These are phyloP conservation scores for Poecilus cupreus DNA, from an alignment of 2,888 invertebrate genomes.

Conservation along the genomic window DNA sequence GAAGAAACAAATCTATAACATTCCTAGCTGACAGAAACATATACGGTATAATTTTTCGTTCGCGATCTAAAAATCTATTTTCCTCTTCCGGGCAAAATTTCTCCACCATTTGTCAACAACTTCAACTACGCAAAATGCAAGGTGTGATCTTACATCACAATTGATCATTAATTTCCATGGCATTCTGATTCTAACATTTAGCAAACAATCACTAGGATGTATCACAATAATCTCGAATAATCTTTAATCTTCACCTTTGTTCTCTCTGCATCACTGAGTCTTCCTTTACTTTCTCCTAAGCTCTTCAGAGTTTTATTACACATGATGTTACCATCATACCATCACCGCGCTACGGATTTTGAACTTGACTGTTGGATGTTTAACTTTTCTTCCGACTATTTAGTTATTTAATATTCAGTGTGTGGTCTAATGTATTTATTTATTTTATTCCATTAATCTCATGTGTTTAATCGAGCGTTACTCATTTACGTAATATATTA, in stretches of 20 bases:
- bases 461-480: neutral
- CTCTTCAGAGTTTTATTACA: neutral
- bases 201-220: slow-evolving; percentile 11
- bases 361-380: neutral
- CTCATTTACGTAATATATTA: slow-evolving; percentile 10
- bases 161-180: slow-evolving; percentile 19
- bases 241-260: slow-evolving; percentile 20
- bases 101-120: neutral
- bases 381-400: no score
- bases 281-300: slow-evolving; percentile 3
- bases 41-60: no score
- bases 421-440: no score
- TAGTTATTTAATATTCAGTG: no score
- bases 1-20: no score
- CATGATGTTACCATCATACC: neutral
- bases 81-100: neutral
- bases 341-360: neutral
- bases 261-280: neutral
- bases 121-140: neutral
- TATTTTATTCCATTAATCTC: neutral
- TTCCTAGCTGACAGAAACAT: no score
- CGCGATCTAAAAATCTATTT: no score
- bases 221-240: neutral
- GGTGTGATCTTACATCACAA: slow-evolving; percentile 8
- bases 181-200: slow-evolving; percentile 23